phyloP scores from a whole-genome alignment of 35 echinoderm and acorn worm species.

The Lytechinus pictus region DNA sequence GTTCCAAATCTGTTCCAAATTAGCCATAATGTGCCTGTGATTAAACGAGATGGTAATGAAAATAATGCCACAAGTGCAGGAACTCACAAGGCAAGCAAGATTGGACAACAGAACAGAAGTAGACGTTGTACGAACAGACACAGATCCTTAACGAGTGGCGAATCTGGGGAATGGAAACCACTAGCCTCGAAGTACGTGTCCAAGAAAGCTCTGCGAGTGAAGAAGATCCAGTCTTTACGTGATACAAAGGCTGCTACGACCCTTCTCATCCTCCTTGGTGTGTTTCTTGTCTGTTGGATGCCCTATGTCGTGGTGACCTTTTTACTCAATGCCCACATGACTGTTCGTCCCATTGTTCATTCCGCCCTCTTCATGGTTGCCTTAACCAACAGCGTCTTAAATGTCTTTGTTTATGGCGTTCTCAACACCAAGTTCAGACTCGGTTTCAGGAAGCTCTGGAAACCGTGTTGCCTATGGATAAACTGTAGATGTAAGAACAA shows the following conservation, averaged over 20 bases:
- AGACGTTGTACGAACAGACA: slow-evolving; percentile 10
- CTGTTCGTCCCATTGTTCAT: not conserved
- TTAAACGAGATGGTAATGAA: not conserved
- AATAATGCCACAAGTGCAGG: not conserved
- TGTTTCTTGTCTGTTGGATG: slow-evolving; percentile 51
- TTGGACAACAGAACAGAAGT: not conserved
- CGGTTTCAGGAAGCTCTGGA: slow-evolving; percentile 43
- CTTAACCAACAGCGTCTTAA: slow-evolving; percentile 47
- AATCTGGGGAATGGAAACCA: slow-evolving; percentile 26
- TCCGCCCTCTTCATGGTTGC: slow-evolving; percentile 30
- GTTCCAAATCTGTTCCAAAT: slow-evolving; percentile 28
- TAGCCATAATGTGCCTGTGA: not conserved
- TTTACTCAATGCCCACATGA: not conserved
- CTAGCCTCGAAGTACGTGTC: not conserved
- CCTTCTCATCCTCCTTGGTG: slow-evolving; percentile 42
- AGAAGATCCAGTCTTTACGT: slow-evolving; percentile 33
- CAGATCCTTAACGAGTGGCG: slow-evolving; percentile 23
- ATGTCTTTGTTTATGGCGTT: slow-evolving; percentile 58
- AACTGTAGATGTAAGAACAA: not conserved
- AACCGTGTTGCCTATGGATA: slow-evolving; percentile 23
- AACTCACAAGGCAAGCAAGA: not conserved
- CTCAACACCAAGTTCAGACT: slow-evolving; percentile 52
- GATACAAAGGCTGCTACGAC: slow-evolving; percentile 60
- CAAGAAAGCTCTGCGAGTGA: not conserved
- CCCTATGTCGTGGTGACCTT: slow-evolving; percentile 47